Base-by-base conservation (phyloP, 2,888 invertebrate species). In the Buathra laborator region DNA sequence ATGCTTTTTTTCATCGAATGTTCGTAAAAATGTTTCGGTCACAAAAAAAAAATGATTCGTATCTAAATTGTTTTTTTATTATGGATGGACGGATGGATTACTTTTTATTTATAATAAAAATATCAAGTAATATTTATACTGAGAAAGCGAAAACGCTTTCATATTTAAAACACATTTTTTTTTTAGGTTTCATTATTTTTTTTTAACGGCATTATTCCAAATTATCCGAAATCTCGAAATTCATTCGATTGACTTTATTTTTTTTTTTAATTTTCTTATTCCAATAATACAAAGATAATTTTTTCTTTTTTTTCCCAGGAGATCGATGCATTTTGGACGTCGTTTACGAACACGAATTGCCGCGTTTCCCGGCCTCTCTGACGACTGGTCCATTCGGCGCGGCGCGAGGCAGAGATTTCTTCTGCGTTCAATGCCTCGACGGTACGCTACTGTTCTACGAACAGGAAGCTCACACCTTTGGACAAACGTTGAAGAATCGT, bases 401-500 rank as follows among this genome's bases (percentile, higher is more conserved):
- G 76, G 96, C 96, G 0, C 96, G 96, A 91, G 96, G 96, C 2
- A 95, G 98, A 91, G 98, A 99, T 93, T 98, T 99, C 90, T 95
- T 99, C 82, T 99, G 99, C 92, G 96, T 99, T 24, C 98, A 98
- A 92, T 97, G 97, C 46, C 94, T 99, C 89, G 99, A 99, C 94
- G 98, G 99, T 14, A 96, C 97, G 74, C 93, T 99, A 19, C 96
- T 97, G 78, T 97, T 99, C 92, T 99, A 97, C 93, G 99, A 99
- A 92, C 99, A 99, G 94, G 99, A 99, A 94, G 96, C 97, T 77
- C 97, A 97, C 92, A 95, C 97, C 16, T 98, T 99, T 92, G 96
- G 96, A 90, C 97, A 98, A 85, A 95, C 96, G 88, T 95, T 99
- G 87, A 97, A 97, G 1, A 97, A 97, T 78, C 96, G 97, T 83